Evolutionary conservation across 2,797 vertebrate species (phyloP), one percentile per base, ranked within the genome.

Genomic region (Phataginus tetradactyla): DNA sequence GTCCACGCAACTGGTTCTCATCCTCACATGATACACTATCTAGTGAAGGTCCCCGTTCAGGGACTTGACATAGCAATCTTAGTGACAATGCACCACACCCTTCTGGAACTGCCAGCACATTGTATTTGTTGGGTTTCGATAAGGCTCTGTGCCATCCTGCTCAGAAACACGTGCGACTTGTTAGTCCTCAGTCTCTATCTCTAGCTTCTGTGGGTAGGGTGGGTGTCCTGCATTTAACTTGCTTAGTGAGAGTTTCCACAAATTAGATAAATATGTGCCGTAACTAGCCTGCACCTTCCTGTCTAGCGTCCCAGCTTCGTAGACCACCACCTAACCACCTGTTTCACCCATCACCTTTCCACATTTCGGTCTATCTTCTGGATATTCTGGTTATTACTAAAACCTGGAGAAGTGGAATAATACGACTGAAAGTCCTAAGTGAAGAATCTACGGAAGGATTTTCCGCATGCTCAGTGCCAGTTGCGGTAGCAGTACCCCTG

Each of bases 381-480:
- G 55, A 88, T 94, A 45, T 39, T 69, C 66, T 95, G 97, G 98
- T 87, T 96, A 85, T 84, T 79, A 86, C 90, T 90, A 97, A 98
- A 98, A 98, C 97, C 89, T 95, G 98, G 97, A 98, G 86, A 97
- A 97, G 95, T 96, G 98, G 98, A 98, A 0, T 93, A 0, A 63
- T 92, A 96, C 91, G 92, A 94, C 85, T 15, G 95, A 97, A 97
- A 98, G 89, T 97, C 97, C 97, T 86, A 95, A 97, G 91, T 94
- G 90, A 97, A 98, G 96, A 97, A 71, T 96, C 97, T 97, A 96
- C 90, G 95, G 96, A 98, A 96, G 94, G 96, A 90, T 97, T 97
- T 96, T 96, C 96, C 98, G 98, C 98, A 98, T 98, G 98, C 98
- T 98, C 98, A 98, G 97, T 98, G 97, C 97, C 97, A 97, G 98